These are phyloP conservation scores for Salticus scenicus DNA, from an alignment of 2,888 invertebrate species.

Conservation along the genomic window DNA sequence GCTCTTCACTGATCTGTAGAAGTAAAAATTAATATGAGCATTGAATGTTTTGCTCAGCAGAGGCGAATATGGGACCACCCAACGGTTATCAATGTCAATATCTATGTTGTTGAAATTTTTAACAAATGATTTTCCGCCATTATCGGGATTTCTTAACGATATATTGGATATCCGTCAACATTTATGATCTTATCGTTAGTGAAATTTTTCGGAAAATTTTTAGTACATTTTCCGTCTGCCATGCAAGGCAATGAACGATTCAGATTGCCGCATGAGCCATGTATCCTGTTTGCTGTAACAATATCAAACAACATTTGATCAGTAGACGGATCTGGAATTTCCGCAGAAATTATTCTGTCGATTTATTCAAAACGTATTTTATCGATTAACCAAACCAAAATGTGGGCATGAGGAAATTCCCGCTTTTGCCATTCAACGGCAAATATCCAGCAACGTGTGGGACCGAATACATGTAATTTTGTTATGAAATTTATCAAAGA, in stretches of 20 bases:
- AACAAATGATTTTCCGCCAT: no score
- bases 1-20: no score
- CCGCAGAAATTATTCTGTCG: conserved; percentile 75
- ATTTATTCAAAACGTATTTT: conserved; percentile 71
- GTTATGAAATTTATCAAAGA: conserved; percentile 71
- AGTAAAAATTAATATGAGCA: no score
- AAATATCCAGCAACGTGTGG: conserved; percentile 70
- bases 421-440: conserved; percentile 74
- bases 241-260: conserved; percentile 56
- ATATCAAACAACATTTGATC: conserved; percentile 73
- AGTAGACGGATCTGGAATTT: conserved; percentile 74
- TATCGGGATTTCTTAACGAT: no score
- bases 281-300: conserved; percentile 75
- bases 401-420: conserved; percentile 73
- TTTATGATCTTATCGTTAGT: conserved; percentile 72
- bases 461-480: conserved; percentile 71
- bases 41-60: no score
- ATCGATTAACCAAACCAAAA: not conserved
- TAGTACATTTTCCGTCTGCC: conserved; percentile 69
- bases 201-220: conserved; percentile 73
- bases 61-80: no score
- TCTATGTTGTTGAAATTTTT: no score
- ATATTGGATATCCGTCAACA: conserved; percentile 74
- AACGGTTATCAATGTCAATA: no score
- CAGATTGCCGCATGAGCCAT: conserved; percentile 71